phyloP scores from a whole-genome alignment of 2,888 invertebrate genomes.

The Parnassius orleans region DNA sequence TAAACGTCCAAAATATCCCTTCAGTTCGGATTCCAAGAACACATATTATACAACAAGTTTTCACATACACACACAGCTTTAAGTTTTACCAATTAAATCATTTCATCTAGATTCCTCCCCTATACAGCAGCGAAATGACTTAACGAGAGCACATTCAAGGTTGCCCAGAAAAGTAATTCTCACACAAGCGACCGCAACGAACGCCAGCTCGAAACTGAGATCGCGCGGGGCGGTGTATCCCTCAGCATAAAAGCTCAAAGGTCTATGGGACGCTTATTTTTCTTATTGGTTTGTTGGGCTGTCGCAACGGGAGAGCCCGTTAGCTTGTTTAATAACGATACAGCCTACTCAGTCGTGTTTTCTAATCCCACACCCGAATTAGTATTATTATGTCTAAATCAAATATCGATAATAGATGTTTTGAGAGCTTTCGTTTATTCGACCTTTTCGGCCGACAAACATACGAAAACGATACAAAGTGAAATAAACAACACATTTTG shows the following conservation, averaged over 20 bases:
- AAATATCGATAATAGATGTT: slow-evolving; percentile 18
- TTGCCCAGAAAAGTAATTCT: neutral
- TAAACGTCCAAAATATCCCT: neutral
- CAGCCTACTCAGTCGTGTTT: slow-evolving; percentile 7
- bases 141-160: neutral
- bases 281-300: slow-evolving; percentile 15
- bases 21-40: neutral
- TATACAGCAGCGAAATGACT: neutral
- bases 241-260: slow-evolving; percentile 20
- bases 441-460: neutral
- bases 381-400: slow-evolving; percentile 21
- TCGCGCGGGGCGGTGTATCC: slow-evolving; percentile 8
- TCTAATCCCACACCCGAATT: slow-evolving; percentile 19
- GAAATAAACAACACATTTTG: too few species aligned
- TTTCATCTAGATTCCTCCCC: neutral
- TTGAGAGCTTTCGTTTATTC: neutral
- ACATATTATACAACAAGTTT: neutral
- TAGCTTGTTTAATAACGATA: slow-evolving; percentile 17
- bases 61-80: neutral
- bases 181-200: slow-evolving; percentile 1
- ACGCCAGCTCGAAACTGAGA: slow-evolving; percentile 6
- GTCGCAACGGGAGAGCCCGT: slow-evolving; percentile 20
- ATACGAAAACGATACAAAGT: too few species aligned
- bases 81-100: neutral
- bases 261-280: slow-evolving; percentile 10